Evolutionary conservation across 2,113 vertebrate genomes (phyloP).

Genomic region (Egretta garzetta): DNA sequence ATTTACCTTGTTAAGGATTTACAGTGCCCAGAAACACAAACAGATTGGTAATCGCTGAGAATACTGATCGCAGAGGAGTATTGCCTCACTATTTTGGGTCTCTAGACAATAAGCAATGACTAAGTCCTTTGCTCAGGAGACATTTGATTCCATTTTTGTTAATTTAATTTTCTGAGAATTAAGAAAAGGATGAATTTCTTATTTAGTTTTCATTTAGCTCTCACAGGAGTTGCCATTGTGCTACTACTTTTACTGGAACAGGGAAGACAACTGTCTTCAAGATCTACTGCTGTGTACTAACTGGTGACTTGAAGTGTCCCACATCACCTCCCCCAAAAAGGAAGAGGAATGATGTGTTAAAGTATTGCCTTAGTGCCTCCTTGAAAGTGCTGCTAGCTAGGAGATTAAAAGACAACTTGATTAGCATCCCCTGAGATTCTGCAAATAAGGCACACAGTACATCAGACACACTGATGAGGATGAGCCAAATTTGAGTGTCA

Average conservation of each 20-base stretch:
- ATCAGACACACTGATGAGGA: slow-evolving; percentile 10
- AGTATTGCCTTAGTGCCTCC: not conserved
- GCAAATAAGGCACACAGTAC: not conserved
- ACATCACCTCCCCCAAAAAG: not conserved
- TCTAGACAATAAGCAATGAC: not conserved
- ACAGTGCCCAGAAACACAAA: not conserved
- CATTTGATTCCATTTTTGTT: not conserved
- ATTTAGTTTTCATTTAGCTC: not conserved
- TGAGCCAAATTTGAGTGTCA: not conserved
- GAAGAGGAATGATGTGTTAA: not conserved
- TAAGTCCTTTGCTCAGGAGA: not conserved
- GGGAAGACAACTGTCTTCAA: not conserved
- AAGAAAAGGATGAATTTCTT: not conserved
- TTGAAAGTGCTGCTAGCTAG: not conserved
- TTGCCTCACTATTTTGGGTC: not conserved
- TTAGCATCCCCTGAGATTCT: slow-evolving; percentile 8
- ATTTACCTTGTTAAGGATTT: not conserved
- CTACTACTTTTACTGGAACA: not conserved
- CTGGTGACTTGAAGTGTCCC: not conserved
- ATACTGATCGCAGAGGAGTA: not conserved
- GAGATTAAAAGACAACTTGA: not conserved
- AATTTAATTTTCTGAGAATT: not conserved
- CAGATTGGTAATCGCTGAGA: not conserved
- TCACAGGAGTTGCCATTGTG: not conserved
- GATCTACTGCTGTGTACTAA: not conserved